Percentiles rank a stretch among this genome's conserved stretches.
These are phyloP conservation scores for Diogma glabrata DNA, from an alignment of 2,888 invertebrate genomes.

Conservation along the genomic window DNA sequence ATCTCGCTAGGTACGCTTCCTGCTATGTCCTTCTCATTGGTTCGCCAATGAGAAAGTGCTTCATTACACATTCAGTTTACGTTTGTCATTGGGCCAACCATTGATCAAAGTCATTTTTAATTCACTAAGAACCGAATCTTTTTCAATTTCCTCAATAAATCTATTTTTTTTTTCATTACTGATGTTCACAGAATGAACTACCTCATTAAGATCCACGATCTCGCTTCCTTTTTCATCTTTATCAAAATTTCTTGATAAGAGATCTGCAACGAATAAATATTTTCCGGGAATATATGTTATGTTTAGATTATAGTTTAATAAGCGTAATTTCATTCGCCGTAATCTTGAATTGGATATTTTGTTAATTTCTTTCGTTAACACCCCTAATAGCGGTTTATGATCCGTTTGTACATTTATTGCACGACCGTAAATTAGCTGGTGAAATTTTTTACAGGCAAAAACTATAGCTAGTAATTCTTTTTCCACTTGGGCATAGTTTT, in stretches of 20 bases:
- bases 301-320: constrained; percentile 18
- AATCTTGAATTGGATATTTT: constrained; percentile 15
- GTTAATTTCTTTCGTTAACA: constrained; percentile 16
- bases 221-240: constrained; percentile 1
- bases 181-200: constrained; percentile 18
- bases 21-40: no score
- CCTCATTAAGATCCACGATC: constrained; percentile 14
- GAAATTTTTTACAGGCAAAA: constrained; percentile 18
- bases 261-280: constrained; percentile 13
- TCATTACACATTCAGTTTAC: no score
- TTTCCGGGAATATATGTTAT: constrained; percentile 19
- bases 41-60: no score
- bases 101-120: no score
- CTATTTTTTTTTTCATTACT: constrained; percentile 14
- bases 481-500: constrained; percentile 17
- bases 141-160: constrained; percentile 10
- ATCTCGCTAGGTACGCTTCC: no score
- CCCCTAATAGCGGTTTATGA: constrained; percentile 14
- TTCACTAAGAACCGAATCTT: constrained; percentile 7
- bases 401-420: no score
- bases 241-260: constrained; percentile 10
- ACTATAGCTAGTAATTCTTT: constrained; percentile 19
- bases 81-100: constrained; percentile 1
- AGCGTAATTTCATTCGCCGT: constrained; percentile 16
- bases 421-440: constrained; percentile 17